phyloP scores from a whole-genome alignment of 2,113 vertebrate species.

The Sus scrofa region T2T-Sscrofa CM000815.6:96564501-96565000 shows the following conservation, averaged over 20 bases:
- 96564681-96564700: background rate
- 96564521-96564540: background rate
- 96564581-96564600: background rate
- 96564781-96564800: background rate
- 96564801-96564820: too few species aligned
- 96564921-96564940: too few species aligned
- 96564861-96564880: background rate
- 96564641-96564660: background rate
- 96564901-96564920: too few species aligned
- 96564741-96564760: background rate
- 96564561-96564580: background rate
- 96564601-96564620: background rate
- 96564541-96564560: background rate
- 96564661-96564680: background rate
- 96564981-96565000: too few species aligned
- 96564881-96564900: background rate
- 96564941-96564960: too few species aligned
- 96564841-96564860: background rate
- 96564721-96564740: background rate
- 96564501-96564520: background rate
- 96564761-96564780: background rate
- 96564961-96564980: too few species aligned
- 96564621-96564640: background rate
- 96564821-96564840: too few species aligned
- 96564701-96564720: background rate